phyloP scores from a whole-genome alignment of 2,113 vertebrate genomes.

The Microcebus lehilahytsara region DNA sequence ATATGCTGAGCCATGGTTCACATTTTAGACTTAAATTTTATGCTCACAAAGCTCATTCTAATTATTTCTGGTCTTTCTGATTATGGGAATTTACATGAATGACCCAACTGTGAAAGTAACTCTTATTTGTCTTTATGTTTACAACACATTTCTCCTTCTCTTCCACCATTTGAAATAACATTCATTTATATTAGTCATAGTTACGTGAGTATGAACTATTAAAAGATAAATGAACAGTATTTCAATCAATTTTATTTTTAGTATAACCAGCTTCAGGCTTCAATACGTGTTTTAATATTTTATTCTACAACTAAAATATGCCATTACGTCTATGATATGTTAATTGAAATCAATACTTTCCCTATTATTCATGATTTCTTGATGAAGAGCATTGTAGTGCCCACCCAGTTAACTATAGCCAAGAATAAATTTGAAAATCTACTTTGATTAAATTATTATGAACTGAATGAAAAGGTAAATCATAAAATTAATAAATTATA shows the following conservation, averaged over 20 bases:
- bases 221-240: constrained; percentile 12
- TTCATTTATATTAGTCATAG: neutral
- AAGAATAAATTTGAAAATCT: neutral
- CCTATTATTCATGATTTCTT: neutral
- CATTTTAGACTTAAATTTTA: neutral
- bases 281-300: neutral
- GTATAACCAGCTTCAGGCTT: neutral
- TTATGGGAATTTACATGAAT: neutral
- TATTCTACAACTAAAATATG: constrained; percentile 13
- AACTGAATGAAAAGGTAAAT: neutral
- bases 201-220: neutral
- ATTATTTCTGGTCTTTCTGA: neutral
- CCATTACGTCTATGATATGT: neutral
- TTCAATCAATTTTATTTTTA: neutral
- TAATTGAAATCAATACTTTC: constrained; percentile 7
- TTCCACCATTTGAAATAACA: constrained; percentile 1
- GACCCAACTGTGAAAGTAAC: neutral
- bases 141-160: neutral
- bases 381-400: neutral
- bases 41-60: neutral
- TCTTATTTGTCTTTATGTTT: neutral
- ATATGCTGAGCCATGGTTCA: neutral
- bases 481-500: neutral
- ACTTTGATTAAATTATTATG: neutral
- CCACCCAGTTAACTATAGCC: neutral